Evolutionary conservation across 1,140 invertebrate genomes (phyloP).

Genomic region (Ylistrum balloti): DNA sequence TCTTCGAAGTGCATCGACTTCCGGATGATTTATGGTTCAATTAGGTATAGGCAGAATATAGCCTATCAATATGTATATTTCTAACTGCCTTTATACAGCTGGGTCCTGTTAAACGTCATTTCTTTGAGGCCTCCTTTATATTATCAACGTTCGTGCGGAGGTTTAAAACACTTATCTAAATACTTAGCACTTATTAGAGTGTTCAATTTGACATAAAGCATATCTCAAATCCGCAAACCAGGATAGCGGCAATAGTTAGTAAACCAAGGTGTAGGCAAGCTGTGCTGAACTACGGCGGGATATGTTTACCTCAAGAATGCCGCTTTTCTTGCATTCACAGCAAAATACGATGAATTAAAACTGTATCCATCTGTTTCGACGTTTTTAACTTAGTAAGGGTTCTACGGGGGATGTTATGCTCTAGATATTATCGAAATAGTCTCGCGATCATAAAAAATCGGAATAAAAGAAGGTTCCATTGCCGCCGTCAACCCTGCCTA

Average conservation of each 20-base stretch:
- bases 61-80: constrained; percentile 40
- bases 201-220: constrained; percentile 35
- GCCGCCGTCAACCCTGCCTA: neutral
- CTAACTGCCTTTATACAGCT: neutral
- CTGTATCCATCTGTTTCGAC: constrained; percentile 17
- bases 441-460: constrained; percentile 25
- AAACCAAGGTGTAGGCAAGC: constrained; percentile 25
- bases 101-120: neutral
- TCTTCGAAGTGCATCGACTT: neutral
- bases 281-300: neutral
- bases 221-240: constrained; percentile 20
- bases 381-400: constrained; percentile 33
- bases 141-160: neutral
- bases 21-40: neutral
- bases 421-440: constrained; percentile 40
- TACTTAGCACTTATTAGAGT: constrained; percentile 35
- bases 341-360: constrained; percentile 36
- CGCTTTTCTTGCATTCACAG: constrained; percentile 24
- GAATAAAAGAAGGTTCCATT: constrained; percentile 13
- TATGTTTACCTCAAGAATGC: constrained; percentile 33
- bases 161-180: constrained; percentile 40
- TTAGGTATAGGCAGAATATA: neutral
- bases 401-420: constrained; percentile 15
- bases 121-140: neutral
- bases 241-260: constrained; percentile 9